Conservation (phyloP, 2,113 vertebrate genomes). For the Hepsetus odoe region DNA sequence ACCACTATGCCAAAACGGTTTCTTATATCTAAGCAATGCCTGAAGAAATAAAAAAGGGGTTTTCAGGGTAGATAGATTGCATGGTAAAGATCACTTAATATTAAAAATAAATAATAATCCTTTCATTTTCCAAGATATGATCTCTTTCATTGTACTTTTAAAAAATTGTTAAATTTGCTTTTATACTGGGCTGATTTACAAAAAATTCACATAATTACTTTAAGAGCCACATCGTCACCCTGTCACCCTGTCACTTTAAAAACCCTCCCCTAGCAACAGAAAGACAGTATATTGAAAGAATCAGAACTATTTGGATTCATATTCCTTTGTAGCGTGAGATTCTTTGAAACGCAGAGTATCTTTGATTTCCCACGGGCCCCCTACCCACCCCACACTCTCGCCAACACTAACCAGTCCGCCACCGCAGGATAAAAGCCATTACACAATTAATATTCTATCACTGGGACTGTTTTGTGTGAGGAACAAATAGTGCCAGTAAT, state of each 20-base stretch:
- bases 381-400: neutral
- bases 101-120: neutral
- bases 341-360: constrained; percentile 8
- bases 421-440: constrained; percentile 62
- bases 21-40: too few species aligned
- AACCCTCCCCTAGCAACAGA: neutral
- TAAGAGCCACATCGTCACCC: too few species aligned
- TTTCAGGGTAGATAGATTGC: too few species aligned
- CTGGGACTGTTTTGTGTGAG: constrained; percentile 54
- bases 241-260: neutral
- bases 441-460: constrained; percentile 70
- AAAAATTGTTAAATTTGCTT: neutral
- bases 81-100: too few species aligned
- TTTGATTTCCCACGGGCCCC: constrained; percentile 30
- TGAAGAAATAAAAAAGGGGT: too few species aligned
- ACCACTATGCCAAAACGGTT: too few species aligned
- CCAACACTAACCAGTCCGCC: constrained; percentile 38
- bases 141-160: neutral
- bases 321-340: constrained; percentile 28
- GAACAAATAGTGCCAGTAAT: constrained; percentile 61
- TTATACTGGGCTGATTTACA: neutral
- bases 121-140: neutral
- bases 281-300: neutral
- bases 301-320: neutral
- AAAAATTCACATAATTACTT: neutral